Conservation (phyloP, 2,797 vertebrate genomes). For the Huso huso region DNA sequence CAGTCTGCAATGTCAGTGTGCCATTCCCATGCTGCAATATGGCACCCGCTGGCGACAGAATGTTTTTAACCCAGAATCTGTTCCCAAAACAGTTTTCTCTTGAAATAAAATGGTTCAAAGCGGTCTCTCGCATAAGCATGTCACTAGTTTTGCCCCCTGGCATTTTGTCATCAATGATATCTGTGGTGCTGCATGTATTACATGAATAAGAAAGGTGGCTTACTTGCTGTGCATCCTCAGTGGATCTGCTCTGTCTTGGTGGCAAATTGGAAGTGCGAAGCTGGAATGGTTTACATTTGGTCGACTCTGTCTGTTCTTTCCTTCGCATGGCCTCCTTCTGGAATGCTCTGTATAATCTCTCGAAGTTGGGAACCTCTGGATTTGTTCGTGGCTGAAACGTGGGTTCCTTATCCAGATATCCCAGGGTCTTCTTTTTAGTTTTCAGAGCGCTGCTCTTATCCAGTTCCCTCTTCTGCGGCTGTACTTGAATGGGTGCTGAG, state of each 20-base stretch:
- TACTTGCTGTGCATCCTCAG: constrained; percentile 49
- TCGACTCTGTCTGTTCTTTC: constrained; percentile 56
- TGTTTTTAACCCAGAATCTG: too few relatives aligned
- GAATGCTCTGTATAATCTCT: constrained; percentile 68
- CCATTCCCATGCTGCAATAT: too few relatives aligned
- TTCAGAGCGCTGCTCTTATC: constrained; percentile 52
- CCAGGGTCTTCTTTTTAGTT: constrained; percentile 61
- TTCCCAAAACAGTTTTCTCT: too few relatives aligned
- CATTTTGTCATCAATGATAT: too few relatives aligned
- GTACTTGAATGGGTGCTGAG: constrained; percentile 39
- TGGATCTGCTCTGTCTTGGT: constrained; percentile 39
- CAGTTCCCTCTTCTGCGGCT: constrained; percentile 26
- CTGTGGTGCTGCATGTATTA: too few relatives aligned
- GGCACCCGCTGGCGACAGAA: too few relatives aligned
- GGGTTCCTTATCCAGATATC: constrained; percentile 70
- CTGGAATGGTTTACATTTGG: constrained; percentile 74
- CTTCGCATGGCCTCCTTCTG: constrained; percentile 59
- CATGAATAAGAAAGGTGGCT: constrained; percentile 18
- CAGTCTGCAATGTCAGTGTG: too few relatives aligned
- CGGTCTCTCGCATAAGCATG: too few relatives aligned
- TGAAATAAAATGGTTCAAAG: too few relatives aligned
- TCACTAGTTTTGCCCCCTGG: too few relatives aligned
- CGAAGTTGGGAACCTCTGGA: constrained; percentile 70
- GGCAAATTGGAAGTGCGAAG: constrained; percentile 68
- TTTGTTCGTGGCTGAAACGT: constrained; percentile 79